Percentiles rank a stretch among this genome's conserved stretches.
These are phyloP conservation scores for Calameuta pallipes DNA, from an alignment of 2,888 invertebrate genomes.

Conservation along the genomic window DNA sequence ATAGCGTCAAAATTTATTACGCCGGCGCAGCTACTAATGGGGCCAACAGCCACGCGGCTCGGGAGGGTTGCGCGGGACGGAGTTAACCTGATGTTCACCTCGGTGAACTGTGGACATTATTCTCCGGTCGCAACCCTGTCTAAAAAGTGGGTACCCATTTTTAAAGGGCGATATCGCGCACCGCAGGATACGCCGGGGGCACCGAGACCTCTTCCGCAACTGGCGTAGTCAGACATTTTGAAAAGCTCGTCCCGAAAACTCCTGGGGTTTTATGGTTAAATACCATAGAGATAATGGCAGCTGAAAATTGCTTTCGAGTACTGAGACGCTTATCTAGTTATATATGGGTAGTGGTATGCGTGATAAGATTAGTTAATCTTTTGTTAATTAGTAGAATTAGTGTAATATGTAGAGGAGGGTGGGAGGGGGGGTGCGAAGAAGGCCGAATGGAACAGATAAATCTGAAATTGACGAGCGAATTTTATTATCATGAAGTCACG, in stretches of 20 bases:
- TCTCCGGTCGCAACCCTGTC: not conserved
- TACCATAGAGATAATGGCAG: not conserved
- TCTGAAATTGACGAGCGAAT: not conserved
- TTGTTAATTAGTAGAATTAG: not conserved
- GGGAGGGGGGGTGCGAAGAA: too few species aligned
- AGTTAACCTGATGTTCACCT: not conserved
- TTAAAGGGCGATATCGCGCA: not conserved
- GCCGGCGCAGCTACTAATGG: not conserved
- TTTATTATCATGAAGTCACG: not conserved
- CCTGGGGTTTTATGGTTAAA: not conserved
- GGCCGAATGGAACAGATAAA: not conserved
- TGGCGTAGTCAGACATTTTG: not conserved
- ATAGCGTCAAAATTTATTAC: conserved; percentile 30
- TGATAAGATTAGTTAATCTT: not conserved
- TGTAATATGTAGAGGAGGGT: not conserved
- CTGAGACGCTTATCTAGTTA: not conserved
- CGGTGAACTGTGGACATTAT: not conserved
- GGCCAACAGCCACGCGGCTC: not conserved
- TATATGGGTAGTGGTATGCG: not conserved
- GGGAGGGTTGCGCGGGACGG: not conserved
- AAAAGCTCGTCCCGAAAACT: not conserved
- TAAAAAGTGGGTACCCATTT: not conserved
- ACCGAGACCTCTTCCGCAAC: not conserved
- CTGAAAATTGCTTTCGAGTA: not conserved
- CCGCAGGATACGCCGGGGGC: not conserved